phyloP scores from a whole-genome alignment of 1,140 invertebrate genomes.

The Cephus cinctus region DNA sequence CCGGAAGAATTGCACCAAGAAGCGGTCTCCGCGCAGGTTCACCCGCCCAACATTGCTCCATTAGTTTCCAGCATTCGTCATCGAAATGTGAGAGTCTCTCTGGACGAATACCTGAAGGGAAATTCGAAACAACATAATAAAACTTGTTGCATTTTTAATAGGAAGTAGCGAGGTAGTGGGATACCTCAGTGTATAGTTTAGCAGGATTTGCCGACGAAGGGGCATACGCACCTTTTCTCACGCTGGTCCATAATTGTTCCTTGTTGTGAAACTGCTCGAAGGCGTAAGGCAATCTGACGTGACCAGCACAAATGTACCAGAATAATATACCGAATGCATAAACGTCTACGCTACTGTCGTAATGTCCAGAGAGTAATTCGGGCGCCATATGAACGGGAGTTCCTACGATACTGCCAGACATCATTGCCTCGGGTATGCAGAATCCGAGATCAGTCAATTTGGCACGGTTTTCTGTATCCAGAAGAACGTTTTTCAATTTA shows the following conservation, averaged over 20 bases:
- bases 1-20: slow-evolving; percentile 73
- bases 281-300: slow-evolving; percentile 73
- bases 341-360: slow-evolving; percentile 85
- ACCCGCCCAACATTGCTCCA: slow-evolving; percentile 83
- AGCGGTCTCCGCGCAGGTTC: slow-evolving; percentile 75
- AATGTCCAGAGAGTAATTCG: slow-evolving; percentile 78
- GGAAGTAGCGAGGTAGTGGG: not conserved
- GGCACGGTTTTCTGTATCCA: slow-evolving; percentile 74
- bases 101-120: slow-evolving; percentile 65
- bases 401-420: slow-evolving; percentile 83
- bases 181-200: not conserved
- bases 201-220: not conserved
- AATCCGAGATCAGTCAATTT: slow-evolving; percentile 89
- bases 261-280: slow-evolving; percentile 88
- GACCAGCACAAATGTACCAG: slow-evolving; percentile 88
- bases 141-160: not conserved
- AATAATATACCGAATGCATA: slow-evolving; percentile 91
- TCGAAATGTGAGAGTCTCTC: slow-evolving; percentile 75
- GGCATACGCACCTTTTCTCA: slow-evolving; percentile 69
- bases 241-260: slow-evolving; percentile 83
- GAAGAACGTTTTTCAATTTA: slow-evolving; percentile 86
- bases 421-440: slow-evolving; percentile 89
- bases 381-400: slow-evolving; percentile 93
- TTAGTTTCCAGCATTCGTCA: slow-evolving; percentile 80
- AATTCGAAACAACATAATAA: slow-evolving; percentile 10